Percentiles rank a stretch among this genome's conserved stretches.
phyloP scores from a whole-genome alignment of 2,113 vertebrate genomes.

The Salvelinus namaycush region DNA sequence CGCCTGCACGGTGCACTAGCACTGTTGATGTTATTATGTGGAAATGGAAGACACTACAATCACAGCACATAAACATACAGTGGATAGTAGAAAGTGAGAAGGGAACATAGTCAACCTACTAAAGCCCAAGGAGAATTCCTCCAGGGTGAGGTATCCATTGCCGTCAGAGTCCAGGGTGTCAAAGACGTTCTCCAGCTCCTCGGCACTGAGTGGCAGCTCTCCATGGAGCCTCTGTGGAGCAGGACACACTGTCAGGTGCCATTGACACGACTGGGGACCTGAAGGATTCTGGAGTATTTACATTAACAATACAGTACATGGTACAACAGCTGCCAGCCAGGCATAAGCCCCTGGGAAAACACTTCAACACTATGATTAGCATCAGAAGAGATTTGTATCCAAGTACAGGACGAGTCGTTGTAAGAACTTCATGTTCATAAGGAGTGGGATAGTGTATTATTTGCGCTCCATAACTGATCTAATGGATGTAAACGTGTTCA shows the following conservation, averaged over 20 bases:
- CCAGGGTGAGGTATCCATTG: conserved; percentile 85
- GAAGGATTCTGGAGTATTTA: background rate
- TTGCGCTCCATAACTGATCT: background rate
- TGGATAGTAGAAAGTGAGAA: background rate
- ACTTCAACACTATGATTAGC: background rate
- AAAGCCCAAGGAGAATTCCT: conserved; percentile 89
- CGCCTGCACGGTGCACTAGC: background rate
- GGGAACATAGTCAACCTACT: conserved; percentile 74
- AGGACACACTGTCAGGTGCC: conserved; percentile 46
- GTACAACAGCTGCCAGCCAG: background rate
- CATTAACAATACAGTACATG: background rate
- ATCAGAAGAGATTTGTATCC: background rate
- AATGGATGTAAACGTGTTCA: background rate
- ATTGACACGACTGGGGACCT: conserved; percentile 9
- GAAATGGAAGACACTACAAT: conserved; percentile 50
- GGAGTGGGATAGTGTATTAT: background rate
- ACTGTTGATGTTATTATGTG: background rate
- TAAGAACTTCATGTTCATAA: background rate
- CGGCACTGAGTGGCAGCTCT: conserved; percentile 83
- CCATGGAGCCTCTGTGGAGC: conserved; percentile 67
- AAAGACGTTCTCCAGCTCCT: conserved; percentile 90
- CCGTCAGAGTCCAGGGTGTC: conserved; percentile 85
- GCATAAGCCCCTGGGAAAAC: background rate
- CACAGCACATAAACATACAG: background rate
- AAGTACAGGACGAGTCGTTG: background rate